Evolutionary conservation across 2,888 invertebrate genomes (phyloP), one percentile per base, ranked within the genome.

Genomic region (Psylliodes chrysocephalus): DNA sequence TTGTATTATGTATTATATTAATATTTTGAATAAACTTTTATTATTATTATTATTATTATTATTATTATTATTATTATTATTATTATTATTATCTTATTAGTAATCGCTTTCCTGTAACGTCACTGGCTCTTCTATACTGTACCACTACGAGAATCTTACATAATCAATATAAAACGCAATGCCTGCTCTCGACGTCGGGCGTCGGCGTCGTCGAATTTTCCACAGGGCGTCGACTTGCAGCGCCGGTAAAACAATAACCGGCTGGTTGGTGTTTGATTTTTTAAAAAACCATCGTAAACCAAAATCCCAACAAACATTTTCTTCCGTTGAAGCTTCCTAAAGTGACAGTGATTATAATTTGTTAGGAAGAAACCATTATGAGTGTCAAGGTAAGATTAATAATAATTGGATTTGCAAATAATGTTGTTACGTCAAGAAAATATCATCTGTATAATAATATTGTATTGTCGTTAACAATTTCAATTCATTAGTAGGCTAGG

Each of bases 161-260:
- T 25, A 42, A 54, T 54, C 54, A 42, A 54, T 54, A 54, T 42
- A 22, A 35, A 22, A 35, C 6, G 22, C 22, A 22, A 22, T 22
- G 52, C 42, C 38, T 28, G 25, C 15, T 42, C 42, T 25, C 54
- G 8, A 28, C 40, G 28, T 15, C 35, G 47, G 22, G 72, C 71
- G 72, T 59, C 71, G 63, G 68, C 69, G 69, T 67, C 68, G 66
- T 56, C 57, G 57, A 42, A 56, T 67, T 64, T 63, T 63, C 71
- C 70, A 67, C 72, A 71, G 73, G 73, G 75, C 75, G 75, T 75
- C 75, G 73, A 69, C 75, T 52, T 42, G 61, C 60, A 49, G 42
- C 47, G 64, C 59, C 53, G 63, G 28, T 18, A 38, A 59, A 62
- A 57, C 60, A 64, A 52, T 15, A 47, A 56, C 33, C 56, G 52